These are phyloP conservation scores for Drosophila repletoides DNA, from an alignment of 1,140 invertebrate genomes.

Conservation along the genomic window DNA sequence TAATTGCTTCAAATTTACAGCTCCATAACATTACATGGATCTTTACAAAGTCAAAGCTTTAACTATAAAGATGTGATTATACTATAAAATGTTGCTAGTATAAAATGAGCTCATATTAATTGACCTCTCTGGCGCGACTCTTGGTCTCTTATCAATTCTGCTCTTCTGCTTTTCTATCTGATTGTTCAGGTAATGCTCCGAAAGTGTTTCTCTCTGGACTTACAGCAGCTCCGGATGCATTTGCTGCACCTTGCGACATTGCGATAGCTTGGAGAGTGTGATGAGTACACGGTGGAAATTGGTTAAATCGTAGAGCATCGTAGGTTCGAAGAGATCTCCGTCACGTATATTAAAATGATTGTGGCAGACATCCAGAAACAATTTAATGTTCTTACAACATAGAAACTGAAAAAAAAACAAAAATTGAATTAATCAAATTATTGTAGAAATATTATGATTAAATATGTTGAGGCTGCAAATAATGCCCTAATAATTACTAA, in stretches of 20 bases:
- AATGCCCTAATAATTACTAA: too few species aligned
- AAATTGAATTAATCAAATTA: neutral
- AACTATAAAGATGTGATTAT: too few species aligned
- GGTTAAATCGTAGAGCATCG: slow-evolving; percentile 95
- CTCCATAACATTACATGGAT: too few species aligned
- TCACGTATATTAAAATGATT: slow-evolving; percentile 91
- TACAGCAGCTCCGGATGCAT: slow-evolving; percentile 87
- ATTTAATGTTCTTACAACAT: slow-evolving; percentile 96
- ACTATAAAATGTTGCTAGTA: too few species aligned
- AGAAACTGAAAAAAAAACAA: slow-evolving; percentile 88
- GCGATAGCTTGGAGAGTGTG: slow-evolving; percentile 93
- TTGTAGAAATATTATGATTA: neutral
- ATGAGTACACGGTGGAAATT: slow-evolving; percentile 96
- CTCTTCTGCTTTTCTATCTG: too few species aligned
- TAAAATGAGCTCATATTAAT: too few species aligned
- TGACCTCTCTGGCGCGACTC: too few species aligned
- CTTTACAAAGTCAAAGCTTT: too few species aligned
- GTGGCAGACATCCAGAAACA: slow-evolving; percentile 93
- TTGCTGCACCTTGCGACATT: slow-evolving; percentile 86
- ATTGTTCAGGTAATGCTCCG: too few species aligned
- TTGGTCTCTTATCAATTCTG: too few species aligned
- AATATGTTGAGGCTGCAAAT: too few species aligned
- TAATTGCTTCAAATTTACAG: too few species aligned
- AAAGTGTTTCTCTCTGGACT: slow-evolving; percentile 84
- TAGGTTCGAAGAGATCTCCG: slow-evolving; percentile 95